Evolutionary conservation across 2,113 vertebrate species (phyloP).

Genomic region (Redunca redunca): DNA sequence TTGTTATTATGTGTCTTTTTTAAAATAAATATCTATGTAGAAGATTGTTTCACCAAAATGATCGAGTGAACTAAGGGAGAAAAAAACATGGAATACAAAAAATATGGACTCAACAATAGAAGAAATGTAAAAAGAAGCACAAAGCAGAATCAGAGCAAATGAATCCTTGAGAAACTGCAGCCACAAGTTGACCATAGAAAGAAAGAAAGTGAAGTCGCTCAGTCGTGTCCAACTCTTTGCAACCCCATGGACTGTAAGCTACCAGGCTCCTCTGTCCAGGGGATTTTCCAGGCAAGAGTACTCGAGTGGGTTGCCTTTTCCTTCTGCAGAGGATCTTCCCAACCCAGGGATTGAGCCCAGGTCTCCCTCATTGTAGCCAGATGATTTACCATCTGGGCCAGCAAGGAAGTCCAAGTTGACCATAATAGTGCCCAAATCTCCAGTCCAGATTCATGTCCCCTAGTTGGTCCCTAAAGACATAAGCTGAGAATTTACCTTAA

Average conservation of each 20-base stretch:
- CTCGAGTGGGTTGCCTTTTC: not conserved
- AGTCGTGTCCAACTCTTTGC: not conserved
- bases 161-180: not conserved
- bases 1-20: not conserved
- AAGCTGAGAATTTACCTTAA: not conserved
- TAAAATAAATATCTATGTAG: not conserved
- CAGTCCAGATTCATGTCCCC: not conserved
- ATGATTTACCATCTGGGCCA: not conserved
- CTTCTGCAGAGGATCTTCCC: not conserved
- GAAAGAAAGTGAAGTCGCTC: not conserved
- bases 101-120: not conserved
- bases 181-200: not conserved
- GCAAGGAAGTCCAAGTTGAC: not conserved
- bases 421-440: not conserved
- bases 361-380: not conserved
- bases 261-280: not conserved
- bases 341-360: not conserved
- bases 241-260: not conserved
- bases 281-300: not conserved
- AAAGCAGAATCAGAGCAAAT: not conserved
- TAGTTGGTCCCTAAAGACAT: not conserved
- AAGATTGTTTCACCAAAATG: not conserved
- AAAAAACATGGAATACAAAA: not conserved
- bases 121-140: not conserved
- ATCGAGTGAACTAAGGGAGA: not conserved